phyloP scores from a whole-genome alignment of 2,888 invertebrate species.

The Spisula subtruncata region DNA sequence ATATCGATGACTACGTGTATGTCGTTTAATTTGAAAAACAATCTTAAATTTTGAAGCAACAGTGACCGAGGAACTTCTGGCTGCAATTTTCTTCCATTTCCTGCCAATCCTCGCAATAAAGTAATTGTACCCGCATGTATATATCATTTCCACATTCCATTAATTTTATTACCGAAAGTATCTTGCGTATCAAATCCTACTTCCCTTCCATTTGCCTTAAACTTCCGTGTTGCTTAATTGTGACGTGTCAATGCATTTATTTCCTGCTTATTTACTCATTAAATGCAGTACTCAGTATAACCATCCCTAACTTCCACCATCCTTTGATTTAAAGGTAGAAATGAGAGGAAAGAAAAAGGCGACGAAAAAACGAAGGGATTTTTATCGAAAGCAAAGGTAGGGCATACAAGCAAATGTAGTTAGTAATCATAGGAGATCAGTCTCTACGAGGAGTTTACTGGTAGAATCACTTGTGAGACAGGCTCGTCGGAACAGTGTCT shows the following conservation, averaged over 20 bases:
- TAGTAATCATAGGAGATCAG: too few relatives aligned
- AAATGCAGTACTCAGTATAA: not conserved
- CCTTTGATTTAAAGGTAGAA: conserved; percentile 39
- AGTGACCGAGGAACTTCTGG: too few relatives aligned
- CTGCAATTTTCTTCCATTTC: too few relatives aligned
- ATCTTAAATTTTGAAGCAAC: too few relatives aligned
- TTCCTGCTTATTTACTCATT: not conserved
- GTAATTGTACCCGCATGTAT: too few relatives aligned
- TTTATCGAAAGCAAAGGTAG: conserved; percentile 50
- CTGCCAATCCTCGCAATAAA: too few relatives aligned
- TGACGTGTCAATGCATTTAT: not conserved
- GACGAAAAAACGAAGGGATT: conserved; percentile 37
- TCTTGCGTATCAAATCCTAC: not conserved
- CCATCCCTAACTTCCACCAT: not conserved
- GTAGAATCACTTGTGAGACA: too few relatives aligned
- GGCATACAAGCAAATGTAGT: too few relatives aligned
- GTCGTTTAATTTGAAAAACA: too few relatives aligned
- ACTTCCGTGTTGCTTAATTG: not conserved
- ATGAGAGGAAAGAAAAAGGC: conserved; percentile 35
- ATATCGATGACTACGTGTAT: too few relatives aligned
- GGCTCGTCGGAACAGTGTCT: too few relatives aligned
- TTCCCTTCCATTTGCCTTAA: not conserved
- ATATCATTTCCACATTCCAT: not conserved
- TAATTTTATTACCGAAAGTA: not conserved
- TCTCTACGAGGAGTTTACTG: too few relatives aligned